Percentiles rank a stretch among this genome's conserved stretches.
Evolutionary conservation across 1,140 invertebrate species (phyloP).

Genomic region (Steinernema khuongi): DNA sequence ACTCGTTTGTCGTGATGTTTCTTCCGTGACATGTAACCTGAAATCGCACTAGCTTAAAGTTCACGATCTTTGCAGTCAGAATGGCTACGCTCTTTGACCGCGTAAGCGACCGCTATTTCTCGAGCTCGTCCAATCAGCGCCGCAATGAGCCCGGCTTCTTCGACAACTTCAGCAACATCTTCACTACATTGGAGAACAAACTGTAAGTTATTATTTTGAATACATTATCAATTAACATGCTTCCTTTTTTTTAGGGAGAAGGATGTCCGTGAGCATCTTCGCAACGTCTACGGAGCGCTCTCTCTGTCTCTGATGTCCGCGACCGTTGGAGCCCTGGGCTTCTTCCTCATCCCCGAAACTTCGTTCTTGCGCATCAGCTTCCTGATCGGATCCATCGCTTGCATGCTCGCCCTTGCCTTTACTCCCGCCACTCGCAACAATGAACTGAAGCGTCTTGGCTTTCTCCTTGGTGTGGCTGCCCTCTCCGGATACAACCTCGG

Average conservation of each 20-base stretch:
- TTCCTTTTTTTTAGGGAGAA: slow-evolving; percentile 32
- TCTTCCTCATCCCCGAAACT: slow-evolving; percentile 24
- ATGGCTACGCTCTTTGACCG: background rate
- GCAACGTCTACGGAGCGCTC: slow-evolving; percentile 32
- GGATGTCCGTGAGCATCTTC: slow-evolving; percentile 26
- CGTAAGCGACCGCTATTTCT: background rate
- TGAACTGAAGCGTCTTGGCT: slow-evolving; percentile 28
- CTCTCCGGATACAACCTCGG: slow-evolving; percentile 28
- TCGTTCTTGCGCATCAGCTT: background rate
- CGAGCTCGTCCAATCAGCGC: background rate
- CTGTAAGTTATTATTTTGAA: slow-evolving; percentile 19
- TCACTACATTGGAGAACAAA: slow-evolving; percentile 26
- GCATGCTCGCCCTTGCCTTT: slow-evolving; percentile 26
- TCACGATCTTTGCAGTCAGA: background rate
- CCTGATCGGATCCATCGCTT: slow-evolving; percentile 19
- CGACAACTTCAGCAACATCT: slow-evolving; percentile 24
- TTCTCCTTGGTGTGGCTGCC: slow-evolving; percentile 29
- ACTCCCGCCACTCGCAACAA: slow-evolving; percentile 30
- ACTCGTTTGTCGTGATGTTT: background rate
- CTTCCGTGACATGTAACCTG: background rate
- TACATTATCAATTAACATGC: slow-evolving; percentile 21
- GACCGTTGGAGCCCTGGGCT: slow-evolving; percentile 19
- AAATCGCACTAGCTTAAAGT: background rate
- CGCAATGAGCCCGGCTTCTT: slow-evolving; percentile 22
- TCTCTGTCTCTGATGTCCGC: slow-evolving; percentile 22